Conservation (phyloP, 1,140 invertebrate species). For the Drosophila parabipectinata region DNA sequence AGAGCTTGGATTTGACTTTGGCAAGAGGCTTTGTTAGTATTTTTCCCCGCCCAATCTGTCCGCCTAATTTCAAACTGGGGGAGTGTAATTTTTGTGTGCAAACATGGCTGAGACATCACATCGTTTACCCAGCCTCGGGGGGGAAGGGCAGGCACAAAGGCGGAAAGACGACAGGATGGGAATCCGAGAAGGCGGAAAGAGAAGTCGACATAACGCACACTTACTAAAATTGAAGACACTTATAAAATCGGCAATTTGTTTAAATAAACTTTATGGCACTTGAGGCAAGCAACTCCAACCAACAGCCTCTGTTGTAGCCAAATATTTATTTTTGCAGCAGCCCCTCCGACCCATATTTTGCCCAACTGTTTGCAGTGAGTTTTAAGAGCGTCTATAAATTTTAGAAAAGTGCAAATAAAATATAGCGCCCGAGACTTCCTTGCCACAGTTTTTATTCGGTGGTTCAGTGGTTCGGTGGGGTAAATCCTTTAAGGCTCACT, state of each 20-base stretch:
- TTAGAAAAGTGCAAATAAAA: conserved; percentile 81
- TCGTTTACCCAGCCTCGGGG: conserved; percentile 39
- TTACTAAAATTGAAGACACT: conserved; percentile 82
- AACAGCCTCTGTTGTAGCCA: conserved; percentile 36
- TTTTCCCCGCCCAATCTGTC: conserved; percentile 35
- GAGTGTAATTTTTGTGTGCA: conserved; percentile 56
- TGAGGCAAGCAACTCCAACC: conserved; percentile 34
- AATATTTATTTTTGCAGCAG: conserved; percentile 22
- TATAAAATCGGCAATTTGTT: conserved; percentile 82
- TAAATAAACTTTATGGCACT: conserved; percentile 82
- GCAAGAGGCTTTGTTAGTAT: conserved; percentile 48
- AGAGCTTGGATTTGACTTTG: neutral
- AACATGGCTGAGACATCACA: conserved; percentile 48
- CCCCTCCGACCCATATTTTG: neutral
- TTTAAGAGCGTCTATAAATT: conserved; percentile 80
- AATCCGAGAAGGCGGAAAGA: neutral
- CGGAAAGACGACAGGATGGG: neutral
- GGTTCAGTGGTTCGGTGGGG: conserved; percentile 28
- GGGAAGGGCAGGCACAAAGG: conserved; percentile 1
- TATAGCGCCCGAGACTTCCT: conserved; percentile 58
- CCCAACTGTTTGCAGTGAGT: conserved; percentile 65
- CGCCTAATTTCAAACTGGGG: conserved; percentile 7
- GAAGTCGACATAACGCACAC: conserved; percentile 60
- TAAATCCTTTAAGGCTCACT: conserved; percentile 76
- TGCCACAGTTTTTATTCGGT: conserved; percentile 30